Conservation (phyloP, 2,888 invertebrate genomes). For the Quadroppia sp. region DNA sequence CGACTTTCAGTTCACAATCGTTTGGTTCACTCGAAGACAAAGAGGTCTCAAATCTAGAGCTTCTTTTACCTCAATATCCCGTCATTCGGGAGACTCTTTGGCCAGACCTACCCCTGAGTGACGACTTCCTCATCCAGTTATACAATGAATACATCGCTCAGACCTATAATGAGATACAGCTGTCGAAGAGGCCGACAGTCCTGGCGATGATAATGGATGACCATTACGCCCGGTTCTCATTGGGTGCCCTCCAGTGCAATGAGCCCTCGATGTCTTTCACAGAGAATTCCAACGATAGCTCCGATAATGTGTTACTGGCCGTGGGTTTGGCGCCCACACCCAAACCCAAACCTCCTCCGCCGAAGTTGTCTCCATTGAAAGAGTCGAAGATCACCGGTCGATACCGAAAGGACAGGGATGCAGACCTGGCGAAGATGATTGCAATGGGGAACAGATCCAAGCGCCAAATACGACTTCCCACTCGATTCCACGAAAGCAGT, state of each 20-base stretch:
- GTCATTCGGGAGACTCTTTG: slow-evolving; percentile 15
- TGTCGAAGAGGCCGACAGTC: not conserved
- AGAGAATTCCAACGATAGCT: not conserved
- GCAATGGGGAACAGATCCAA: slow-evolving; percentile 40
- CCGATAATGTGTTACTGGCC: not conserved
- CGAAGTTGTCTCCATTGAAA: not conserved
- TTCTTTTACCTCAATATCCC: slow-evolving; percentile 8
- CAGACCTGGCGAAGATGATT: slow-evolving; percentile 15
- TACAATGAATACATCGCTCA: not conserved
- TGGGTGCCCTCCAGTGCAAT: slow-evolving; percentile 27
- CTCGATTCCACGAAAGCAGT: slow-evolving; percentile 45
- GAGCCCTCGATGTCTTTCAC: not conserved
- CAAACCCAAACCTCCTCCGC: not conserved
- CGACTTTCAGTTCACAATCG: not conserved
- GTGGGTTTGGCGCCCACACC: slow-evolving; percentile 9
- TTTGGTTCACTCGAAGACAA: not conserved
- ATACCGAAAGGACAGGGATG: slow-evolving; percentile 10
- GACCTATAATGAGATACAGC: not conserved
- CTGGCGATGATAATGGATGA: slow-evolving; percentile 33
- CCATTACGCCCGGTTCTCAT: slow-evolving; percentile 12
- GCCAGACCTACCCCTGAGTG: not conserved
- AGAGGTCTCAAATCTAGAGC: not conserved
- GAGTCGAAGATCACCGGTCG: not conserved
- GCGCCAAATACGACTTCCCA: slow-evolving; percentile 46
- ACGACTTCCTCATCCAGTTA: not conserved